A percentile compares a stretch with the other conserved stretches of the same genome.
phyloP scores from a whole-genome alignment of 2,113 vertebrate species.

The Rhombomys opimus region DNA sequence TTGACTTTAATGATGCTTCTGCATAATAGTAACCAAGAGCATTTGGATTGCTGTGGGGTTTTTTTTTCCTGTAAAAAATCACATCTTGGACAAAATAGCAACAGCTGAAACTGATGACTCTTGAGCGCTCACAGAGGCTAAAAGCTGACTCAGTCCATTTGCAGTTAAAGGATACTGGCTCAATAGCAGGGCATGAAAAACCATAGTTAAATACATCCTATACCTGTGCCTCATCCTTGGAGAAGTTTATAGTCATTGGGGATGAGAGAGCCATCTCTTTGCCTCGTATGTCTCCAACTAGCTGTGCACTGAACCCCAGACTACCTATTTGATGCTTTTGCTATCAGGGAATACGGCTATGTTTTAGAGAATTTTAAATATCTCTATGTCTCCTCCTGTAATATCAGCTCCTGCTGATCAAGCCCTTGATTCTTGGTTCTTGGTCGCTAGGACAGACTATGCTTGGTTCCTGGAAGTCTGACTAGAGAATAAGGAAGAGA shows the following conservation, averaged over 20 bases:
- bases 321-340: not conserved
- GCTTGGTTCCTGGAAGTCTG: not conserved
- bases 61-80: not conserved
- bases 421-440: not conserved
- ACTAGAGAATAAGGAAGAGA: not conserved
- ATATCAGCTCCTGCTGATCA: not conserved
- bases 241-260: slow-evolving; percentile 19
- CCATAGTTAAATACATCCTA: not conserved
- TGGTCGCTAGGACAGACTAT: not conserved
- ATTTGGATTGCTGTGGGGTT: not conserved
- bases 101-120: slow-evolving; percentile 50
- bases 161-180: slow-evolving; percentile 55
- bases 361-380: not conserved
- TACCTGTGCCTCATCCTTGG: not conserved
- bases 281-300: not conserved
- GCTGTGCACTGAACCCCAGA: not conserved
- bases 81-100: slow-evolving; percentile 51
- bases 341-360: not conserved
- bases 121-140: slow-evolving; percentile 39
- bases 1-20: slow-evolving; percentile 18
- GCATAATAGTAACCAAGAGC: slow-evolving; percentile 27
- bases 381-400: not conserved
- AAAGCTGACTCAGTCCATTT: slow-evolving; percentile 64
- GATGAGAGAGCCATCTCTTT: not conserved
- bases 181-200: slow-evolving; percentile 23